Evolutionary conservation across 2,797 vertebrate species (phyloP).

Genomic region (Rhinophrynus dorsalis): DNA sequence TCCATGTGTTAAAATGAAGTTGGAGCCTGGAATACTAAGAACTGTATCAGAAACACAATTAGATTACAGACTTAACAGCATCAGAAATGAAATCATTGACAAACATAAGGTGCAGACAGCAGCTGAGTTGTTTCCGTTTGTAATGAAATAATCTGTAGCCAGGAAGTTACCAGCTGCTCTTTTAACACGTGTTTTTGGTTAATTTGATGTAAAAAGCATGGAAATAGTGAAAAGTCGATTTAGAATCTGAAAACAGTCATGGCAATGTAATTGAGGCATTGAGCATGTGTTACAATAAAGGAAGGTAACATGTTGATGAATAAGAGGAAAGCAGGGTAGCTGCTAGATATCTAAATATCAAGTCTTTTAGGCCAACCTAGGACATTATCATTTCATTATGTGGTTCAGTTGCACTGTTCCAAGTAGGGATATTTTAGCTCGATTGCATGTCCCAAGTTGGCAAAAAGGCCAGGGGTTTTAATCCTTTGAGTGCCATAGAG

Average conservation of each 20-base stretch:
- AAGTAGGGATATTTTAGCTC: too few species aligned
- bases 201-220: constrained; percentile 3
- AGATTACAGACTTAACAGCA: constrained; percentile 21
- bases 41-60: not conserved
- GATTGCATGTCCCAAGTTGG: too few species aligned
- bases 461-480: too few species aligned
- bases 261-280: not conserved
- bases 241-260: not conserved
- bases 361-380: too few species aligned
- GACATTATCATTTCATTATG: too few species aligned
- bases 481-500: too few species aligned
- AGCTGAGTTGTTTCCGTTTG: constrained; percentile 45
- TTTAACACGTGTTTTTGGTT: constrained; percentile 4
- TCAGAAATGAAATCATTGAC: constrained; percentile 55
- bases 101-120: constrained; percentile 36
- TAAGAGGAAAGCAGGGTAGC: too few species aligned
- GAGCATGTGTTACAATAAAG: too few species aligned
- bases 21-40: not conserved
- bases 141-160: constrained; percentile 13
- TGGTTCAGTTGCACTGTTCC: too few species aligned
- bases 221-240: constrained; percentile 4
- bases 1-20: too few species aligned
- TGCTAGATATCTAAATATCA: too few species aligned
- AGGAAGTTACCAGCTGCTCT: constrained; percentile 24
- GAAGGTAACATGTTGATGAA: too few species aligned